Evolutionary conservation across 2,113 vertebrate genomes (phyloP), one percentile per base, ranked within the genome.

Genomic region (Mormoops blainvillei): DNA sequence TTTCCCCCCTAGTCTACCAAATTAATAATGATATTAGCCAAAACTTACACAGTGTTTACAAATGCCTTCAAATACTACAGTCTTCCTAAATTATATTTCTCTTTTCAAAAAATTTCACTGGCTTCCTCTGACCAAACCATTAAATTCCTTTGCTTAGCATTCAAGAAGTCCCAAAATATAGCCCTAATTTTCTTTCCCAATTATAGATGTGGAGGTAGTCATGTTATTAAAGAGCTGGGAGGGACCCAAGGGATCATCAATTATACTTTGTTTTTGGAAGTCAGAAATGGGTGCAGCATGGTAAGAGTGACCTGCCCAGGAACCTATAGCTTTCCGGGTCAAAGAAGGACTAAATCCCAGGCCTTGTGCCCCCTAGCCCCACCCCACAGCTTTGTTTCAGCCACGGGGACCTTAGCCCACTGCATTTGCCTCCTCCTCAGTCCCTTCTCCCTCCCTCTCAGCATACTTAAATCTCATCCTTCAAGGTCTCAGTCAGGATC

Each of bases 31-130:
- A 31, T 76, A 65, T 22, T 84, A 94, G 41, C 48, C 67, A 52
- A 71, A 91, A 56, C 14, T 65, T 93, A 38, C 1, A 33, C 19
- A 80, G 31, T 65, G 4, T 56, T 86, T 86, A 50, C n/a, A 0
- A 68, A 43, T 84, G 71, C 38, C 84, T 54, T 68, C 65, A 43
- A 52, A 38, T 80, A 52, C 73, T 81, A 88, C 45, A 83, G 1
- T 85, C 48, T 92, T 95, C 84, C 24, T 95, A 81, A 89, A 70
- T 89, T 20, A n/a, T 63, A 45, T 28, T 94, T 3, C 26, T 94
- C 36, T 94, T 89, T 95, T 81, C 65, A 89, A 19, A 82, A 88
- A 71, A 43, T 36, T 93, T 89, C 41, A 80, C 88, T 83, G 89
- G 50, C 36, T 81, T 89, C 50, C 33, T 89, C 71, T 82, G 22